phyloP scores from a whole-genome alignment of 2,888 invertebrate species.

The Drosophila emarginata region DNA sequence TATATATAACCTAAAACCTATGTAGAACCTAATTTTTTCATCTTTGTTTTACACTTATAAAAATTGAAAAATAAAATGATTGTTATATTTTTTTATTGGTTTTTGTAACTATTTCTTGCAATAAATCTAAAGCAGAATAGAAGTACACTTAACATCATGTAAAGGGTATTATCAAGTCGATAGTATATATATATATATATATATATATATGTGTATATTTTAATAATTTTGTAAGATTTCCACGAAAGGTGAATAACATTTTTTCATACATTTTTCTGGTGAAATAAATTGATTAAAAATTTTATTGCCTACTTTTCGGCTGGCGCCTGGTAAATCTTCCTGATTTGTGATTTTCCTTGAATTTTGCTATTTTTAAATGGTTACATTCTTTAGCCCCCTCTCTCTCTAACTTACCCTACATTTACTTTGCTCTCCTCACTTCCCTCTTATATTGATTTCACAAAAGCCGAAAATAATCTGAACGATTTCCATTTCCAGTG shows the following conservation, averaged over 20 bases:
- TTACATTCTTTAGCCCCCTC: background rate
- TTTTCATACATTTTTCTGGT: background rate
- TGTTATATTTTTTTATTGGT: too few relatives aligned
- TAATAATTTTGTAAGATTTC: conserved; percentile 1
- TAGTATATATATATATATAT: too few relatives aligned
- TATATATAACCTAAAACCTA: too few relatives aligned
- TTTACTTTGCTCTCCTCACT: background rate
- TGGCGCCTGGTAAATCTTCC: background rate
- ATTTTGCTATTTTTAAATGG: background rate
- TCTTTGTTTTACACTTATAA: too few relatives aligned
- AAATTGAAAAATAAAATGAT: too few relatives aligned
- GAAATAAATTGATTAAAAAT: conserved; percentile 7
- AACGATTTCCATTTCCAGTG: conserved; percentile 43
- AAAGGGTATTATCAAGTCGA: background rate
- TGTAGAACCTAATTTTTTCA: too few relatives aligned
- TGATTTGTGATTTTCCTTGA: conserved; percentile 35
- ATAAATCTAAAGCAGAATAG: too few relatives aligned
- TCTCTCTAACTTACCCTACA: too few relatives aligned
- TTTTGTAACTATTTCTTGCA: too few relatives aligned
- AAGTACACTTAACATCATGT: too few relatives aligned
- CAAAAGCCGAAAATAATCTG: conserved; percentile 23
- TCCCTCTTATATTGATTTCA: conserved; percentile 28
- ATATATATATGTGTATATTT: background rate
- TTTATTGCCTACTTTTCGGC: conserved; percentile 6
- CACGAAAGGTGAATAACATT: conserved; percentile 3